These are phyloP conservation scores for Trogon melanurus DNA, from an alignment of 2,113 vertebrate genomes.

Conservation along the genomic window DNA sequence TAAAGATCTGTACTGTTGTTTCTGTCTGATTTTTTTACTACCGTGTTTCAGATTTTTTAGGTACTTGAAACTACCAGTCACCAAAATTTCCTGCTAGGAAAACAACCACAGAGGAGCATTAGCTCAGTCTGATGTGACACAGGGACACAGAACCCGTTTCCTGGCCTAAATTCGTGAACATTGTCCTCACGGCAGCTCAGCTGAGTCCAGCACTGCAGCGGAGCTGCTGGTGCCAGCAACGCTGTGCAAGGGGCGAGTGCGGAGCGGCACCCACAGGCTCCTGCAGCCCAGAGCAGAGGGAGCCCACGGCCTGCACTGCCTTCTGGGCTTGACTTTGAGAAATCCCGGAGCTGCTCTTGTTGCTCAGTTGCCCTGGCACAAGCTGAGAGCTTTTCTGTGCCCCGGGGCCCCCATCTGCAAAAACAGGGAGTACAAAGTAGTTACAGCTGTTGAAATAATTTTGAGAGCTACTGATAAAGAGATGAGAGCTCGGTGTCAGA, in stretches of 20 bases:
- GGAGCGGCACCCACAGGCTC: fast-evolving
- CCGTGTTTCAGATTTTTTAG: neutral
- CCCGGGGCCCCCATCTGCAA: neutral
- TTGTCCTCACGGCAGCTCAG: neutral
- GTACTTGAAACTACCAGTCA: neutral
- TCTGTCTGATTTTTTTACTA: constrained; percentile 6
- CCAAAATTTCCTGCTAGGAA: neutral
- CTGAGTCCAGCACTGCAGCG: fast-evolving
- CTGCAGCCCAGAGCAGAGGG: neutral
- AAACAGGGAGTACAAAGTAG: neutral
- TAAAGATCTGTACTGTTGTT: neutral
- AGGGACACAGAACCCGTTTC: neutral
- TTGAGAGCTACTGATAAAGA: neutral
- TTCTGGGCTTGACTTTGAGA: fast-evolving
- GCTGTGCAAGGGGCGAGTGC: fast-evolving
- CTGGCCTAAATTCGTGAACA: fast-evolving
- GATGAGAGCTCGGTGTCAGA: neutral
- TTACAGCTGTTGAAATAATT: neutral
- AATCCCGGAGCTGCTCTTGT: neutral
- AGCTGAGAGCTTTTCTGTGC: fast-evolving
- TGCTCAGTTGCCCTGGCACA: neutral
- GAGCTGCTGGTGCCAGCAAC: neutral
- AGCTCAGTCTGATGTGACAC: neutral
- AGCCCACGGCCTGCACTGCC: neutral
- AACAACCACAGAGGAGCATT: neutral